A percentile compares a stretch with the other conserved stretches of the same genome.
These are phyloP conservation scores for Eufriesea mexicana DNA, from an alignment of 1,140 invertebrate genomes.

Conservation along the genomic window DNA sequence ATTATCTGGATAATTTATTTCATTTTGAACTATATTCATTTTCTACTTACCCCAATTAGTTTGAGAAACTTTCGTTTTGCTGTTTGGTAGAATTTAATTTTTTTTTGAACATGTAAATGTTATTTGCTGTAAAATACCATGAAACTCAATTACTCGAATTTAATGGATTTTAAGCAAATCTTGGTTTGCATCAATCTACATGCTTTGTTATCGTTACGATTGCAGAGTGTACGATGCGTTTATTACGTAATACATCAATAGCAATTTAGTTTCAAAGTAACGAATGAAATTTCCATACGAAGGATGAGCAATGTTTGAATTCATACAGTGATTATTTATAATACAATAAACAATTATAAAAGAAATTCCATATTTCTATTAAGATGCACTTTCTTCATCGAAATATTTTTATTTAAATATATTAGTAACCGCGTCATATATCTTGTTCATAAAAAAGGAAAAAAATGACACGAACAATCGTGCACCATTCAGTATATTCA, in stretches of 20 bases:
- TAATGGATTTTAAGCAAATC: neutral
- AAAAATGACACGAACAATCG: neutral
- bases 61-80: neutral
- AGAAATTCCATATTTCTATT: neutral
- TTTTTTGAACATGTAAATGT: neutral
- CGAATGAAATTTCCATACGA: neutral
- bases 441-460: neutral
- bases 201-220: neutral
- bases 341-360: neutral
- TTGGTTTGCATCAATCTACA: neutral
- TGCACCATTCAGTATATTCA: slow-evolving; percentile 9
- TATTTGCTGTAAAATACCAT: neutral
- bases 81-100: slow-evolving; percentile 1
- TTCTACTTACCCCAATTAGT: neutral
- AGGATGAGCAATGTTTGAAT: neutral
- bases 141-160: neutral
- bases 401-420: neutral
- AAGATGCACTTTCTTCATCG: neutral
- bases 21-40: neutral
- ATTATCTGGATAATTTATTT: slow-evolving; percentile 11
- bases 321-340: neutral
- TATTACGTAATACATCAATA: slow-evolving; percentile 9
- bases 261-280: slow-evolving; percentile 3
- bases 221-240: neutral
- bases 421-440: no score